These are phyloP conservation scores for Mobula hypostoma DNA, from an alignment of 2,113 vertebrate species.

Conservation along the genomic window DNA sequence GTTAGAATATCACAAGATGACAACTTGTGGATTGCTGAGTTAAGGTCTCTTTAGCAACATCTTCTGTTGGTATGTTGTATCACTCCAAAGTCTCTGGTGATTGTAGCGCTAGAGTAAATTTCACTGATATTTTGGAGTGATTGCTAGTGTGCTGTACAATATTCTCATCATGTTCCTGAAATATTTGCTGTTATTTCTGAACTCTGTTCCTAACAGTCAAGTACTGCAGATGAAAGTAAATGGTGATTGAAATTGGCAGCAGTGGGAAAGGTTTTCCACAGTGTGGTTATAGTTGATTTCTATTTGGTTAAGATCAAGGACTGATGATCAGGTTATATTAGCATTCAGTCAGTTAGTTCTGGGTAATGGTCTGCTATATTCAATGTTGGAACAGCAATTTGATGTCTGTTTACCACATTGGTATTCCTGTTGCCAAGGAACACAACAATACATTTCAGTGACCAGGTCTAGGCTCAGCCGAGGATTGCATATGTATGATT, in stretches of 20 bases:
- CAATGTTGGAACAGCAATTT: neutral
- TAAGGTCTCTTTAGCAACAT: neutral
- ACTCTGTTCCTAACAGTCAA: neutral
- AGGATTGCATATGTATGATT: neutral
- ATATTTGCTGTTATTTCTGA: neutral
- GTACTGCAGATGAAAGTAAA: neutral
- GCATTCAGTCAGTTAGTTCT: neutral
- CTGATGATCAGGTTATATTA: neutral
- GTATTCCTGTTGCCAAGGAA: neutral
- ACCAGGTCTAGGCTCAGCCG: neutral
- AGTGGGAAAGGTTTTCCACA: neutral
- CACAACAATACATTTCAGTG: neutral
- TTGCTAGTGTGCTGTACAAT: neutral
- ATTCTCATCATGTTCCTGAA: neutral
- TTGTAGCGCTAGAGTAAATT: neutral
- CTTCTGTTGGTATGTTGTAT: neutral
- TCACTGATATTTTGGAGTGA: neutral
- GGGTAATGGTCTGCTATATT: neutral
- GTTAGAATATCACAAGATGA: neutral
- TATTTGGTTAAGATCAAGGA: neutral
- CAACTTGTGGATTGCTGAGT: neutral
- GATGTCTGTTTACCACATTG: neutral
- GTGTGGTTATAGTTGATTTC: constrained; percentile 7
- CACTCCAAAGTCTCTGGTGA: neutral
- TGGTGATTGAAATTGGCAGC: neutral